Evolutionary conservation across 2,113 vertebrate genomes (phyloP), one percentile per base, ranked within the genome.

Genomic region (Hippocampus guttulatus): DNA sequence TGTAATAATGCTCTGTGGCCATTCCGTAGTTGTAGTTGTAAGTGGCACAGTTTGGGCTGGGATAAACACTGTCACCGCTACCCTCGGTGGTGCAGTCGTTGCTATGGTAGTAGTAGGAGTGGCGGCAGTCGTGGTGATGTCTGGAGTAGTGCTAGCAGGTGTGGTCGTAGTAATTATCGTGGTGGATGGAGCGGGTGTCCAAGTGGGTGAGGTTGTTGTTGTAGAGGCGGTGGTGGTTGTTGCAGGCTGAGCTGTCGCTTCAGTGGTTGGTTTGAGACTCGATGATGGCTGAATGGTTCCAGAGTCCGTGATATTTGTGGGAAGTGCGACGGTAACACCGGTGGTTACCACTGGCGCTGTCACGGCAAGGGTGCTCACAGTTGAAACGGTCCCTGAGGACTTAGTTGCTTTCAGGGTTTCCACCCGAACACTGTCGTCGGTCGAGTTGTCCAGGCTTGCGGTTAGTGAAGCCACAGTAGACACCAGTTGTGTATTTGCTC

Each of bases 51-150:
- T 88, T 63, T 61, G 74, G 21, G 73, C 63, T 5, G 67, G 75
- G 47, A 81, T 52, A 23, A 76, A 54, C 75, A 79, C 23, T 70
- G 86, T 89, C 55, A 76, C n/a, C 21, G 79, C 75, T 27, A 18
- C 68, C 33, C 52, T 58, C 75, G 90, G 85, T 3, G 92, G 91
- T 33, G 90, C 79, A 65, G 92, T 91, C 55, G 93, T 87, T 12
- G 90, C 76, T 78, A 90, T 91, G 14, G 88, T 85, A 2, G 93
- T 89, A 3, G 92, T 88, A 5, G 92, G 88, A 33, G 93, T 67
- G 1, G 77, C 61, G n/a, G 95, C 16, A 5, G 15, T 5, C 1
- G 47, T 18, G 15, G 15, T 90, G 0, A 93, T 25, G 15, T 16
- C 20, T 40, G 30, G 67, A 5, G 79, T 71, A 1, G 78, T 77